phyloP scores from a whole-genome alignment of 2,888 invertebrate species.

The Noctua janthina region DNA sequence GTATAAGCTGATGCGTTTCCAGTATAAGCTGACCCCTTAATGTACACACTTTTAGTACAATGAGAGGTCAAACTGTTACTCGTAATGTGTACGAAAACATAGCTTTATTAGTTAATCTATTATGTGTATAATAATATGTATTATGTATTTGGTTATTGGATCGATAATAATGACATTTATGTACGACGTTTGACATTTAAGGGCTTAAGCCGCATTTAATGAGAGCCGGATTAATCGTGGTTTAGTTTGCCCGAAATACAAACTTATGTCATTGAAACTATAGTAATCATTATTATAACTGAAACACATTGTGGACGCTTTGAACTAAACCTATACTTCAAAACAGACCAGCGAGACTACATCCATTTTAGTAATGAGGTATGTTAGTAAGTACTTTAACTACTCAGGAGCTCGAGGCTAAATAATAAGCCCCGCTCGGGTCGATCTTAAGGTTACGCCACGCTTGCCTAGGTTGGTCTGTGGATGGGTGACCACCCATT shows the following conservation, averaged over 20 bases:
- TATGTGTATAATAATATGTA: not conserved
- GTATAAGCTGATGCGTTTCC: not conserved
- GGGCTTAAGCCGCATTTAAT: not conserved
- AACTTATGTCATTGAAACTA: not conserved
- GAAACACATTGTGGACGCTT: not conserved
- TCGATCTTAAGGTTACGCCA: too few species aligned
- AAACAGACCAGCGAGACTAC: not conserved
- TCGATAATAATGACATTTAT: not conserved
- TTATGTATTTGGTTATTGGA: not conserved
- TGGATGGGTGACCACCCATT: too few species aligned
- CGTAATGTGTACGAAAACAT: not conserved
- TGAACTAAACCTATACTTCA: not conserved
- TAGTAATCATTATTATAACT: not conserved
- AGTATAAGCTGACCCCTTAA: not conserved
- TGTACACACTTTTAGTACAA: not conserved
- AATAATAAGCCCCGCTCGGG: too few species aligned
- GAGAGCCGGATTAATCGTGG: not conserved
- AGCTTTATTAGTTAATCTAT: slow-evolving; percentile 1
- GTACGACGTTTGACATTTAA: not conserved
- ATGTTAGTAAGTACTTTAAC: too few species aligned
- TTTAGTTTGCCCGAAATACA: not conserved
- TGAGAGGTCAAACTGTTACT: not conserved
- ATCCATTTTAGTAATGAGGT: not conserved
- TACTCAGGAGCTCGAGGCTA: too few species aligned
- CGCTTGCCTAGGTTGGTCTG: too few species aligned